Evolutionary conservation across 2,113 vertebrate species (phyloP), one percentile per base, ranked within the genome.

Genomic region (Todiramphus chloris): DNA sequence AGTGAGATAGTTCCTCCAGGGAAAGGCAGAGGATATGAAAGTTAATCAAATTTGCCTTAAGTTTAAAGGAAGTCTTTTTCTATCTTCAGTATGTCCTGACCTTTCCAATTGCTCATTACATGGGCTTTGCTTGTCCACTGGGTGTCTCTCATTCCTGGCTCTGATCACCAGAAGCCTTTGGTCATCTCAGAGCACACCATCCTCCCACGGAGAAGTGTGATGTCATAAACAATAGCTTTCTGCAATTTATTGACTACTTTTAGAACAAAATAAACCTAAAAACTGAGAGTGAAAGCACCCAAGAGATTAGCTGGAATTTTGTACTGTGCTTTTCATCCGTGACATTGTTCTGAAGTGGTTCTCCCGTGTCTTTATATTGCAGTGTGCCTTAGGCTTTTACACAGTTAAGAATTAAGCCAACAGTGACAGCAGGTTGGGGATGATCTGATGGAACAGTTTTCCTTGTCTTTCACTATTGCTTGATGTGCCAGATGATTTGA

Each of bases 61-160:
- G 50, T 53, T 73, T 35, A 60, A 82, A 93, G 80, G 88, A 73
- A 76, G 63, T 67, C 4, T 74, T 46, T 75, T 39, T 73, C 58
- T 58, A 20, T 37, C 76, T 72, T 33, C 31, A 30, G 56, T 2
- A 2, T 23, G 69, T 8, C 86, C 83, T 70, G 96, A 79, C 87
- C 95, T 93, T 91, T 76, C 4, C 84, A 50, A 2, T 28, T 58
- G 86, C 90, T 93, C 27, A 1, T 74, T 35, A 27, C 76, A 7
- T 0, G 33, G 53, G n/a, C 30, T 89, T 31, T 59, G 16, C 87
- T 62, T 16, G 50, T 66, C 92, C 91, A 59, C 81, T 91, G 95
- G 92, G 90, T 95, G 94, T 96, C 96, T 93, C 74, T 73, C 89
- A 30, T 64, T 89, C 6, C 92, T 74, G 76, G 30, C 73, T 79